Evolutionary conservation across 2,888 invertebrate species (phyloP).

Genomic region (Cylloceria caligata): DNA sequence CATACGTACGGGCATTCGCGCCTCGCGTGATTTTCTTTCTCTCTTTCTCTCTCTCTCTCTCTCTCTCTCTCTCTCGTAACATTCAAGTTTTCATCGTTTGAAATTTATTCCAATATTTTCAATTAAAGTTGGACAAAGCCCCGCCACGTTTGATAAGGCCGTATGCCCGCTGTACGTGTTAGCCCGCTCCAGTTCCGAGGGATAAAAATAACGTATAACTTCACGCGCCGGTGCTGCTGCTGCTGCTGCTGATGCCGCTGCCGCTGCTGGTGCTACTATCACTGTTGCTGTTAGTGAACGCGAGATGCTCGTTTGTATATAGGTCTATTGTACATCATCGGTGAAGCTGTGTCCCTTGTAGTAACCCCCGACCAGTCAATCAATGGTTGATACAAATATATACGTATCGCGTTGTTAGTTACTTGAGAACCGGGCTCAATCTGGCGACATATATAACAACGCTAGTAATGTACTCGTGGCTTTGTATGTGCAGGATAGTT

Average conservation of each 20-base stretch:
- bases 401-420: conserved; percentile 42
- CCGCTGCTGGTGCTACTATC: too few relatives aligned
- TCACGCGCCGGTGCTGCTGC: conserved; percentile 76
- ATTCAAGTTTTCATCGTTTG: conserved; percentile 71
- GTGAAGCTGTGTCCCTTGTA: conserved; percentile 37
- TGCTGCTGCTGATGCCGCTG: too few relatives aligned
- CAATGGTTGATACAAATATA: conserved; percentile 37
- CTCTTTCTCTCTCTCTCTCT: conserved; percentile 44
- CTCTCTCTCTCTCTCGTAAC: conserved; percentile 60
- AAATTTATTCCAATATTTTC: conserved; percentile 85
- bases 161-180: conserved; percentile 68
- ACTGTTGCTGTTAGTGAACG: conserved; percentile 61
- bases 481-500: background rate
- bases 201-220: conserved; percentile 79
- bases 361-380: conserved; percentile 34
- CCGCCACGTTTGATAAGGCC: conserved; percentile 78
- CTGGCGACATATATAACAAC: background rate
- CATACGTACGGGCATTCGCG: conserved; percentile 52
- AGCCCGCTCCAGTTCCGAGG: conserved; percentile 79
- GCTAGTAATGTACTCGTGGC: too few relatives aligned
- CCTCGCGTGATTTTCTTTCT: conserved; percentile 13
- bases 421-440: conserved; percentile 27
- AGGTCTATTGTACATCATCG: conserved; percentile 17
- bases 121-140: conserved; percentile 84
- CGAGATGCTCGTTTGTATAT: conserved; percentile 35